phyloP scores from a whole-genome alignment of 2,888 invertebrate species.

The Cheilosia vernalis region DNA sequence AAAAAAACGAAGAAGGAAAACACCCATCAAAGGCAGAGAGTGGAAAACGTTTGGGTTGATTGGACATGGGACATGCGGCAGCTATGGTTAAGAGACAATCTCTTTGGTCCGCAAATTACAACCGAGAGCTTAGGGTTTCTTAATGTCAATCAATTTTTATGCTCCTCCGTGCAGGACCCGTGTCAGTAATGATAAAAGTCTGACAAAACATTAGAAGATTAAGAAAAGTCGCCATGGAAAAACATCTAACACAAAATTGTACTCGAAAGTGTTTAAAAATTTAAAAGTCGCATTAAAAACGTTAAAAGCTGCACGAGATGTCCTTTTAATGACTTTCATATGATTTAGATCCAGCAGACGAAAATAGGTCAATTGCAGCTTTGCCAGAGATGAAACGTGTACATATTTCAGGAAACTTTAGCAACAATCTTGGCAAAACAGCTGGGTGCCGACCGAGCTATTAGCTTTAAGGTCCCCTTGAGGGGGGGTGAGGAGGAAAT shows the following conservation, averaged over 20 bases:
- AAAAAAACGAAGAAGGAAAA: background rate
- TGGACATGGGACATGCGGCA: slow-evolving; percentile 4
- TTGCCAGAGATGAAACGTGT: background rate
- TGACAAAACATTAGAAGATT: slow-evolving; percentile 38
- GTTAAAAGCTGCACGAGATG: slow-evolving; percentile 15
- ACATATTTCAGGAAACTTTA: background rate
- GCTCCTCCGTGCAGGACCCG: slow-evolving; percentile 5
- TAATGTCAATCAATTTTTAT: slow-evolving; percentile 55
- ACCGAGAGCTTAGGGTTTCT: slow-evolving; percentile 23
- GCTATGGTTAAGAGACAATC: slow-evolving; percentile 9
- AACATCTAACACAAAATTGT: slow-evolving; percentile 2
- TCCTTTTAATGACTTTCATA: slow-evolving; percentile 15
- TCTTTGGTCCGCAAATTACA: slow-evolving; percentile 9
- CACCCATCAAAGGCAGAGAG: background rate
- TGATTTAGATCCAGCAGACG: slow-evolving; percentile 5
- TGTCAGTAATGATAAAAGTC: slow-evolving; percentile 34
- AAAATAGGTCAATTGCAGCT: slow-evolving; percentile 16
- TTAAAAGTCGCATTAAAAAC: slow-evolving; percentile 17
- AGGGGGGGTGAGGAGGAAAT: background rate
- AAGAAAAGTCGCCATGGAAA: slow-evolving; percentile 9
- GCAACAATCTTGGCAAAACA: slow-evolving; percentile 2
- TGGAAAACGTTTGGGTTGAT: slow-evolving; percentile 9
- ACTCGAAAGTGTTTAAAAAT: slow-evolving; percentile 13
- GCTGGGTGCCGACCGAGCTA: background rate
- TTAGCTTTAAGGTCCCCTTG: background rate